Evolutionary conservation across 1,140 invertebrate species (phyloP).

Genomic region (Drosophila santomea): DNA sequence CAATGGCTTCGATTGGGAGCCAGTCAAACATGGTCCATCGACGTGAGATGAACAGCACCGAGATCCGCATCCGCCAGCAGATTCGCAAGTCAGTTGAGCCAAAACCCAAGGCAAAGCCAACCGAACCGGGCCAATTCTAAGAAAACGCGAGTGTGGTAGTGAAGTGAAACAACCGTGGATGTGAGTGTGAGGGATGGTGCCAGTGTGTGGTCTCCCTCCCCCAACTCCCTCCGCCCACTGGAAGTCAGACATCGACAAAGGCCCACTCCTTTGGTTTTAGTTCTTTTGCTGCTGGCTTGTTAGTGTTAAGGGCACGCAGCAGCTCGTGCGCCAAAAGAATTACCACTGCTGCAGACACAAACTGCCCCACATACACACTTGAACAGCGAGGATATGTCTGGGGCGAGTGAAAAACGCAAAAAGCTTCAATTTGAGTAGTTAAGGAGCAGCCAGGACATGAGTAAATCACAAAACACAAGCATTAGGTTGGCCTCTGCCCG

Average conservation of each 20-base stretch:
- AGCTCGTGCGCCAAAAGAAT: conserved; percentile 37
- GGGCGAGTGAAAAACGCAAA: conserved; percentile 29
- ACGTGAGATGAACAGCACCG: conserved; percentile 76
- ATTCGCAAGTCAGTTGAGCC: conserved; percentile 35
- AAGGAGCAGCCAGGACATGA: conserved; percentile 34
- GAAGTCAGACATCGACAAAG: conserved; percentile 34
- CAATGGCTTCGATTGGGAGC: conserved; percentile 69
- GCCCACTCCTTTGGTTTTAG: conserved; percentile 31
- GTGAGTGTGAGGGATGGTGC: conserved; percentile 18
- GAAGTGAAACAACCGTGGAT: conserved; percentile 33
- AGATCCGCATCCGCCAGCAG: conserved; percentile 46
- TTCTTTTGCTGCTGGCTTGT: conserved; percentile 57
- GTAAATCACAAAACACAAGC: conserved; percentile 15
- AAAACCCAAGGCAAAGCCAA: conserved; percentile 50
- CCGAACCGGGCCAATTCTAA: conserved; percentile 52
- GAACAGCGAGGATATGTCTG: background rate
- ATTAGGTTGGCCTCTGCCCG: conserved; percentile 17
- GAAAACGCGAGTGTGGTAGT: conserved; percentile 57
- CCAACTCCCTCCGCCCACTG: background rate
- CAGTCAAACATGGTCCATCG: conserved; percentile 83
- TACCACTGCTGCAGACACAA: conserved; percentile 40
- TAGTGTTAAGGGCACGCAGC: conserved; percentile 49
- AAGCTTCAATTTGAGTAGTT: conserved; percentile 56
- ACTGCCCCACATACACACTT: conserved; percentile 37
- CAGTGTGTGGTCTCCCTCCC: conserved; percentile 7